These are phyloP conservation scores for Neoarius graeffei DNA, from an alignment of 2,113 vertebrate genomes.

Conservation along the genomic window DNA sequence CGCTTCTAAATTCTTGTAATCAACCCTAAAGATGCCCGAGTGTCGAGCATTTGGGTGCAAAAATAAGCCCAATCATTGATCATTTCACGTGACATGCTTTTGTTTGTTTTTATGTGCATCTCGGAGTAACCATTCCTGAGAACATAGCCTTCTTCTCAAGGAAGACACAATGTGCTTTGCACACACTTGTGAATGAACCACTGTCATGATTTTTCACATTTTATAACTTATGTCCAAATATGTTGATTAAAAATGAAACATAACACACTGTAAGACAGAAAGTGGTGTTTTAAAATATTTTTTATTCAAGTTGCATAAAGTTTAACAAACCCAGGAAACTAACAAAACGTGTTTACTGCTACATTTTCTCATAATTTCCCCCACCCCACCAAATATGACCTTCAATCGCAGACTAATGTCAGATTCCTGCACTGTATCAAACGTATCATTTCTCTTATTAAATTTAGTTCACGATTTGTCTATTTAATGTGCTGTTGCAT, in stretches of 20 bases:
- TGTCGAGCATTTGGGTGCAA: too few relatives aligned
- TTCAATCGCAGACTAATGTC: conserved; percentile 38
- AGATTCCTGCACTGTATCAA: conserved; percentile 20
- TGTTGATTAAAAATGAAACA: neutral
- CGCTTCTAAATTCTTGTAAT: too few relatives aligned
- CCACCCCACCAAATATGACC: conserved; percentile 49
- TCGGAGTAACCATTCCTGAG: neutral
- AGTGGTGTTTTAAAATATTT: conserved; percentile 63
- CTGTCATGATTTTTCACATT: neutral
- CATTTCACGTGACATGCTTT: too few relatives aligned
- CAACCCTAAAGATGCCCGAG: too few relatives aligned
- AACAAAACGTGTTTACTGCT: conserved; percentile 77
- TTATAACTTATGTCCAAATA: neutral
- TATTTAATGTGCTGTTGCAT: conserved; percentile 5
- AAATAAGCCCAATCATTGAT: too few relatives aligned
- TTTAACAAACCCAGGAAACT: conserved; percentile 77
- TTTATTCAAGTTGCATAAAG: conserved; percentile 85
- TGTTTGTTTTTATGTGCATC: too few relatives aligned
- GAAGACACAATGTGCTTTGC: neutral
- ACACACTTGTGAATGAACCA: neutral
- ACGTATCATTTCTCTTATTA: neutral
- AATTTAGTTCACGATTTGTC: conserved; percentile 44
- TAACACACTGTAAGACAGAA: neutral
- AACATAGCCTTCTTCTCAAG: neutral
- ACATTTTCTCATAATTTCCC: conserved; percentile 65